These are phyloP conservation scores for Piscicola geometra DNA, from an alignment of 2,888 invertebrate species.

Conservation along the genomic window DNA sequence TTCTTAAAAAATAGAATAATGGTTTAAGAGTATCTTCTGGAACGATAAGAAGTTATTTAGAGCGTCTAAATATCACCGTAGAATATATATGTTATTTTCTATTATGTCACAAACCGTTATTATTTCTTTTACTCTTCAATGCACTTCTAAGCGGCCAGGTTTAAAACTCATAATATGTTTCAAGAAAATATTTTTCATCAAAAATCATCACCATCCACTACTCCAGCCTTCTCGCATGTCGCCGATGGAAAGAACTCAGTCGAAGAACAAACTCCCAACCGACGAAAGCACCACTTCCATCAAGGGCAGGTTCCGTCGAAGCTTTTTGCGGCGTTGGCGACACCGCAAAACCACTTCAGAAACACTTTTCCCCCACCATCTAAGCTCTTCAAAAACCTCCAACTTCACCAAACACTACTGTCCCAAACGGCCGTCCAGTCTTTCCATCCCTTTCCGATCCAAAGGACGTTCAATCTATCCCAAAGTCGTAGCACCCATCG, in stretches of 20 bases:
- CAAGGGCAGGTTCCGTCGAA: neutral
- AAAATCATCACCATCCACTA: neutral
- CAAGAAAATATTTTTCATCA: neutral
- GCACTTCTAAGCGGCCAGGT: no score
- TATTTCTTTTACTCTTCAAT: no score
- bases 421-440: neutral
- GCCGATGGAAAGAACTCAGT: slow-evolving; percentile 16
- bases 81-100: no score
- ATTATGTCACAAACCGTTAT: no score
- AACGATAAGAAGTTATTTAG: no score
- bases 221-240: slow-evolving; percentile 28
- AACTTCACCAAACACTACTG: neutral
- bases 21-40: no score
- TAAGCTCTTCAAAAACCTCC: neutral
- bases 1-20: no score
- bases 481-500: slow-evolving; percentile 27
- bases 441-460: slow-evolving; percentile 6
- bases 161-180: neutral
- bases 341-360: slow-evolving; percentile 11
- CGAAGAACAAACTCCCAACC: neutral
- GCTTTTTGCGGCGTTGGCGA: slow-evolving; percentile 2
- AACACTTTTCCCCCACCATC: neutral
- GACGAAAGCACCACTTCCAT: neutral
- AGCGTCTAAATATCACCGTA: no score
- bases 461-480: neutral